Conservation (phyloP, 2,888 invertebrate species). For the Corbicula japonica region DNA sequence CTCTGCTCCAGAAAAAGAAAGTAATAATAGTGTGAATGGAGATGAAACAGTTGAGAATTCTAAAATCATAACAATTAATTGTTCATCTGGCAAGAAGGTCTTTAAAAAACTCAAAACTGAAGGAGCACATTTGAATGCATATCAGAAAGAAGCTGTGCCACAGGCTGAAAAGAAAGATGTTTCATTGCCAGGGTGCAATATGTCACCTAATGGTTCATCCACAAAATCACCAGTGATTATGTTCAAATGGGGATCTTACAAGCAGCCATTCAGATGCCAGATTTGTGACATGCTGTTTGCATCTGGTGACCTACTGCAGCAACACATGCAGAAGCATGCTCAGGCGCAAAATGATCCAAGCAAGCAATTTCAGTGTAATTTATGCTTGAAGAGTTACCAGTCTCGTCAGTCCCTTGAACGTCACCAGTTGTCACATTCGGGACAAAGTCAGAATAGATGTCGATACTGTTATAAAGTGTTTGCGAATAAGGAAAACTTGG, state of each 20-base stretch:
- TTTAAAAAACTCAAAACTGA: too few species aligned
- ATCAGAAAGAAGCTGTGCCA: too few species aligned
- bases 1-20: too few species aligned
- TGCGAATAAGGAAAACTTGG: conserved; percentile 48
- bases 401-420: conserved; percentile 40
- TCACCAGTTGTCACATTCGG: conserved; percentile 46
- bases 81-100: too few species aligned
- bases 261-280: conserved; percentile 54
- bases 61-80: too few species aligned
- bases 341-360: background rate
- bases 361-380: conserved; percentile 50
- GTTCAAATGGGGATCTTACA: conserved; percentile 54
- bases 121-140: too few species aligned
- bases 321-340: conserved; percentile 40
- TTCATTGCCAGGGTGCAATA: too few species aligned
- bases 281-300: conserved; percentile 56
- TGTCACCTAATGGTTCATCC: too few species aligned
- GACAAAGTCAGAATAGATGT: conserved; percentile 46
- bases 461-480: conserved; percentile 53
- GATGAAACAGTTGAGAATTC: too few species aligned
- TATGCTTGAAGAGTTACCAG: conserved; percentile 45
- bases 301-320: conserved; percentile 33
- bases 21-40: too few species aligned
- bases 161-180: too few species aligned
- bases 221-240: conserved; percentile 38